Percentiles rank a stretch among this genome's conserved stretches.
Conservation (phyloP, 2,888 invertebrate genomes). For the Eilema griseolum region DNA sequence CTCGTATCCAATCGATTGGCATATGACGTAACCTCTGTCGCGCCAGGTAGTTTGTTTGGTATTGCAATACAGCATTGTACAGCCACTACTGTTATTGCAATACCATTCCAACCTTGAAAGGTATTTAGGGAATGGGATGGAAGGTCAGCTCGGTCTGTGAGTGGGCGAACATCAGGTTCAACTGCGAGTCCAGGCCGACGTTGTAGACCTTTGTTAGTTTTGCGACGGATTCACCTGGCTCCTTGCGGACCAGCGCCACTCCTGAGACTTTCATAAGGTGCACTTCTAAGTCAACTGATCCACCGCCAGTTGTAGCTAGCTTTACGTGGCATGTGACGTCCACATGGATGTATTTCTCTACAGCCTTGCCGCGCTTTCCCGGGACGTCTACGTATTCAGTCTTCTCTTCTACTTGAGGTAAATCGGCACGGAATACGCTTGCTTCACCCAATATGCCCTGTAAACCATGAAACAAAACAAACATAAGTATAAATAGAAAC, state of each 20-base stretch:
- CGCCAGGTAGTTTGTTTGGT: constrained; percentile 77
- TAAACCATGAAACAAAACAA: constrained; percentile 46
- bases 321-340: constrained; percentile 90
- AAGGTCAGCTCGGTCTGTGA: constrained; percentile 89
- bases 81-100: constrained; percentile 62
- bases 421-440: constrained; percentile 89
- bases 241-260: constrained; percentile 88
- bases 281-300: constrained; percentile 85
- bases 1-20: constrained; percentile 76
- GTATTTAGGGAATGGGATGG: constrained; percentile 84
- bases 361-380: constrained; percentile 79
- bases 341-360: constrained; percentile 89
- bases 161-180: constrained; percentile 89
- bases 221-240: constrained; percentile 85
- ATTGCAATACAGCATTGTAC: constrained; percentile 61
- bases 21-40: constrained; percentile 80
- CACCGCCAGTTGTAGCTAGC: constrained; percentile 87
- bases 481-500: constrained; percentile 48
- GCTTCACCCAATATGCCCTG: constrained; percentile 88
- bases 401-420: constrained; percentile 89
- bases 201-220: constrained; percentile 88
- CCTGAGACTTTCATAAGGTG: constrained; percentile 90
- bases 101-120: constrained; percentile 69
- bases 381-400: constrained; percentile 86
- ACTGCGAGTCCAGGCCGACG: constrained; percentile 90